These are phyloP conservation scores for Selene dorsalis DNA, from an alignment of 2,797 vertebrate species.

Conservation along the genomic window DNA sequence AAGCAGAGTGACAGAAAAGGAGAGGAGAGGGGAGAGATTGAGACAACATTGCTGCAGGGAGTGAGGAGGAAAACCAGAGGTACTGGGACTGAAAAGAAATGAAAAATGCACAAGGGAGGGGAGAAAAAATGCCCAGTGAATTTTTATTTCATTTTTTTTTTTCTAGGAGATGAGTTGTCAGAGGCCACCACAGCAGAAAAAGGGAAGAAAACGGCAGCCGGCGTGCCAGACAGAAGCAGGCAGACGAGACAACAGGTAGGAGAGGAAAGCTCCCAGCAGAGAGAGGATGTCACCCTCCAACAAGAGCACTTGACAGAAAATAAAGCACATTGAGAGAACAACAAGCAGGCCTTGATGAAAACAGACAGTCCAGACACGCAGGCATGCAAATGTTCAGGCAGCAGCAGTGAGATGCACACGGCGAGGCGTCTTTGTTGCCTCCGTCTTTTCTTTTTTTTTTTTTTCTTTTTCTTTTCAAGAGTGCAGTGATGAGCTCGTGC, in stretches of 20 bases:
- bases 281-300: constrained; percentile 12
- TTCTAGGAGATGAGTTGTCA: constrained; percentile 44
- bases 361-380: constrained; percentile 43
- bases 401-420: background rate
- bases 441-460: background rate
- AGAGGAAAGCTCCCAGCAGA: constrained; percentile 19
- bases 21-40: constrained; percentile 43
- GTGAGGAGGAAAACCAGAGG: constrained; percentile 41
- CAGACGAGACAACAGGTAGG: constrained; percentile 51
- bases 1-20: constrained; percentile 31
- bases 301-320: constrained; percentile 33
- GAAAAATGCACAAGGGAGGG: constrained; percentile 51
- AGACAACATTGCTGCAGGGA: constrained; percentile 58
- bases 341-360: constrained; percentile 45
- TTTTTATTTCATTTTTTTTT: background rate
- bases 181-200: constrained; percentile 23
- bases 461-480: constrained; percentile 3
- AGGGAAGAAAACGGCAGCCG: constrained; percentile 23
- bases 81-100: constrained; percentile 39
- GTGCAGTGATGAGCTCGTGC: constrained; percentile 22
- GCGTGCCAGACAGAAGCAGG: constrained; percentile 20
- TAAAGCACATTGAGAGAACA: constrained; percentile 30
- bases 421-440: background rate
- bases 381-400: constrained; percentile 20
- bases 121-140: constrained; percentile 27